These are phyloP conservation scores for Cantharis rustica DNA, from an alignment of 2,888 invertebrate genomes.

Conservation along the genomic window DNA sequence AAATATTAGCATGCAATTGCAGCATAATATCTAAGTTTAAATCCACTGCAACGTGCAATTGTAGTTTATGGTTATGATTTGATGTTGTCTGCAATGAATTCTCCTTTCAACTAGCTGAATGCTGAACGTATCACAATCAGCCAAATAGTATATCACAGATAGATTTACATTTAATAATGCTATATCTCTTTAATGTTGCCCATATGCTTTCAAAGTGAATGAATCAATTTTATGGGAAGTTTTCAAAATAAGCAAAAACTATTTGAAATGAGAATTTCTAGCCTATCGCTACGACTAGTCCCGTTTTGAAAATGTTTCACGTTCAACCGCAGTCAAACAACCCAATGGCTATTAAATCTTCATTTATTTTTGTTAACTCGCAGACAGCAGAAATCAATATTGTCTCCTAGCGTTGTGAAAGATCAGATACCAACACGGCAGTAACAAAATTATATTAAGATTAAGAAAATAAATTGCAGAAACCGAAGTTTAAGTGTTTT, in stretches of 20 bases:
- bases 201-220: not conserved
- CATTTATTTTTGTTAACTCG: not conserved
- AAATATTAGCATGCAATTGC: constrained; percentile 28
- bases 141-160: not conserved
- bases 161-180: not conserved
- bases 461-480: not conserved
- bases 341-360: not conserved
- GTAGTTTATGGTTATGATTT: constrained; percentile 40
- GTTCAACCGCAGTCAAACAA: not conserved
- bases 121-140: constrained; percentile 25
- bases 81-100: constrained; percentile 31
- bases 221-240: not conserved
- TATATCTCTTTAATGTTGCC: not conserved
- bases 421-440: not conserved
- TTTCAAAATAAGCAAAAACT: not conserved
- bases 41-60: constrained; percentile 36
- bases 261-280: too few relatives aligned
- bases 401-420: not conserved
- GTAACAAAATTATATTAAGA: not conserved
- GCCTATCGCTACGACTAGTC: not conserved
- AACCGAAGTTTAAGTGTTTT: not conserved
- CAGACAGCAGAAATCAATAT: not conserved
- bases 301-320: not conserved
- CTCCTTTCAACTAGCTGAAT: constrained; percentile 28
- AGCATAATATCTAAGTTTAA: constrained; percentile 34